Percentiles rank a stretch among this genome's conserved stretches.
phyloP scores from a whole-genome alignment of 2,113 vertebrate genomes.

The Toxotes chatareus region DNA sequence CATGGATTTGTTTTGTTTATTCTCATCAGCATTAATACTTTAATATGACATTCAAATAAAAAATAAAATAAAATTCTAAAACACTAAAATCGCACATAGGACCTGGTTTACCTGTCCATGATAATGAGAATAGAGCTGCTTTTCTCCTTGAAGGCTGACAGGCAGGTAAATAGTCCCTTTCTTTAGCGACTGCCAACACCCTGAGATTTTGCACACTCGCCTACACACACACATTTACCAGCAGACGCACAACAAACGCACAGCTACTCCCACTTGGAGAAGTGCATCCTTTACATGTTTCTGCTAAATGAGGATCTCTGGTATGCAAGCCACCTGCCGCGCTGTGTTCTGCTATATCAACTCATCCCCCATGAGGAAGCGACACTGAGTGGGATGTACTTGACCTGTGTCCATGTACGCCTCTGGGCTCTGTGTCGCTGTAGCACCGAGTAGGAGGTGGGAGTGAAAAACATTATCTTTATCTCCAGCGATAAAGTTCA shows the following conservation, averaged over 20 bases:
- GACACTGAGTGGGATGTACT: constrained; percentile 66
- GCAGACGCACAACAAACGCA: constrained; percentile 11
- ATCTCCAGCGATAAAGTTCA: constrained; percentile 21
- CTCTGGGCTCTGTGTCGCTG: constrained; percentile 60
- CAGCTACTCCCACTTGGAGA: constrained; percentile 19
- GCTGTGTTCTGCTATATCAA: constrained; percentile 67
- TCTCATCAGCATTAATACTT: neutral
- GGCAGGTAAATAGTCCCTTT: constrained; percentile 23
- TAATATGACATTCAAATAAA: neutral
- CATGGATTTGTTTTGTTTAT: neutral
- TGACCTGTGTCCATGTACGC: constrained; percentile 69
- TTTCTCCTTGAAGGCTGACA: constrained; percentile 16
- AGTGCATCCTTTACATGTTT: constrained; percentile 38
- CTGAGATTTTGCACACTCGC: constrained; percentile 26
- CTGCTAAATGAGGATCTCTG: constrained; percentile 70
- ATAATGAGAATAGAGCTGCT: neutral
- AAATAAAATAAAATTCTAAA: neutral
- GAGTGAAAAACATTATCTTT: constrained; percentile 55
- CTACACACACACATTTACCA: constrained; percentile 18
- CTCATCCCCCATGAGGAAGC: constrained; percentile 69
- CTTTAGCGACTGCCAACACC: constrained; percentile 1
- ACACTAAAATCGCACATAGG: neutral
- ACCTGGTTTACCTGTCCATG: neutral
- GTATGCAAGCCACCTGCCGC: constrained; percentile 68
- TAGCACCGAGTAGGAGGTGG: constrained; percentile 46